Evolutionary conservation across 1,140 invertebrate genomes (phyloP), one percentile per base, ranked within the genome.

Genomic region (Drosophila cardini): DNA sequence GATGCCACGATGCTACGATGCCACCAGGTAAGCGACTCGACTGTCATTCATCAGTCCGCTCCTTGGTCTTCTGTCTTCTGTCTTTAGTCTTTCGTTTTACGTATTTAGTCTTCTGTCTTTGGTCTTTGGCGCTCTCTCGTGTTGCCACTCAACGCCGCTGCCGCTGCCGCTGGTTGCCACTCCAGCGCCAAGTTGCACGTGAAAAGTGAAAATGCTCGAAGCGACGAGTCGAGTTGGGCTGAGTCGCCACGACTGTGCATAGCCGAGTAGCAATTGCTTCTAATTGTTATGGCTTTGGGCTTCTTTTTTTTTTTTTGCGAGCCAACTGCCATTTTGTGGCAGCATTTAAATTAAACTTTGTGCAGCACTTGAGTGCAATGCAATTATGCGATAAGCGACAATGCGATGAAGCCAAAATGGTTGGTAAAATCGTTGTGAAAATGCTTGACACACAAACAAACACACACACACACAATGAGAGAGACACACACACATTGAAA

Each of bases 181-280:
- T 32, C 40, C n/a, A 30, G 9, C n/a, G 46, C 11, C 26, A 16
- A 50, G 26, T 32, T 32, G 21, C 48, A 67, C 53, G 71, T 56
- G 56, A 45, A 75, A 75, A 71, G 72, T 75, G 72, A 75, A 69
- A 77, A 43, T 55, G 61, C 79, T 72, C 64, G 69, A 56, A 67
- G 78, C 60, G 58, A 10, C 38, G 71, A 77, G 78, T 4, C 21
- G 21, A 26, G 4, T 26, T 5, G 21, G 21, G 58, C 10, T 42
- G 71, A 77, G 78, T 69, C 73, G 78, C 73, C 75, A 72, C 80
- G 71, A 78, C 65, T 69, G 34, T 38, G 65, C 15, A 53, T 60
- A 38, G 65, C 30, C 38, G 58, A 80, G 84, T 83, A 83, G 83
- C 84, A 89, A 89, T 89, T 89, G 83, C 80, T 89, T 78, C 83